Base-by-base conservation (phyloP, 2,888 invertebrate species). In the Platycnemis pennipes region DNA sequence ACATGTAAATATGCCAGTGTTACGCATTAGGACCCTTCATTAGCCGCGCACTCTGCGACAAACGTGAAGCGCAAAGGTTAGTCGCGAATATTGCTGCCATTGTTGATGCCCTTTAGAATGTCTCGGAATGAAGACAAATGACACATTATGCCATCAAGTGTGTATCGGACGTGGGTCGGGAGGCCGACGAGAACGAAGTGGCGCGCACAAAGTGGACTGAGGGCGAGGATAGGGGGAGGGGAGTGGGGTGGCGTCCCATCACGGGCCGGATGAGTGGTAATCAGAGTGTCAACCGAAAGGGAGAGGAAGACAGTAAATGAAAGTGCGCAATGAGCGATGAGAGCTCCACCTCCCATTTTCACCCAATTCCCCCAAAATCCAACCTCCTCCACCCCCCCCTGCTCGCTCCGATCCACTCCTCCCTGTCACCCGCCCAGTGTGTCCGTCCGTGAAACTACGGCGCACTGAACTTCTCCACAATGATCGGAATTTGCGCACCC, bases 401-500 rank as follows among this genome's bases (percentile, higher is more conserved):
- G 26, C 63, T n/a, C 5, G 7, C 2, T 2, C 49, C 49, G 13
- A 11, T 11, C 13, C 49, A 11, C 4, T 19, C 49, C 5, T 8
- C 22, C 26, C 26, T 8, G 22, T 22, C n/a, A 3, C 4, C n/a
- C 63, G 7, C 63, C 26, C n/a, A 11, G n/a, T 63, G 63, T 63
- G 63, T 26, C 63, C 63, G 26, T 19, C 63, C 63, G 63, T n/a
- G 26, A 26, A 63, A 63, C 63, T 63, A 63, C 63, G 63, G 63
- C 63, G 63, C 63, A 63, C 26, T 63, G 63, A 63, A 22, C 63
- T 63, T 63, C 63, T 63, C 63, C 63, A 63, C 63, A 63, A 63
- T 63, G 63, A 63, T 63, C 63, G 63, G 63, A 63, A 63, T 63
- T 26, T n/a, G n/a, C 26, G 63, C 26, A n/a, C n/a, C 63, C 63